phyloP scores from a whole-genome alignment of 1,140 invertebrate genomes.

The Hyles vespertilio region DNA sequence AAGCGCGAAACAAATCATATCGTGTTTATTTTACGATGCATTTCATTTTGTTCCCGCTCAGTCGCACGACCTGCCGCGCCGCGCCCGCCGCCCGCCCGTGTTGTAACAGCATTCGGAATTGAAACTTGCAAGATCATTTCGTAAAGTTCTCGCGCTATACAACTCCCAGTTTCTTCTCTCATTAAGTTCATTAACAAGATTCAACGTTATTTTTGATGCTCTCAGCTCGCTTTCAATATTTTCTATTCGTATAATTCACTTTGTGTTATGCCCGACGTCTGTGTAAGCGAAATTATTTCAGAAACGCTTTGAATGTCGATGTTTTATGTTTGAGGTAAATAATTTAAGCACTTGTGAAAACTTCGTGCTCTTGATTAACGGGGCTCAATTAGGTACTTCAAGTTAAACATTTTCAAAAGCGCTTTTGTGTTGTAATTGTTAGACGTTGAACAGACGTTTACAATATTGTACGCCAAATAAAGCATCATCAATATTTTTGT shows the following conservation, averaged over 20 bases:
- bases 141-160: conserved; percentile 46
- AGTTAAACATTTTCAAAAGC: conserved; percentile 59
- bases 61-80: conserved; percentile 26
- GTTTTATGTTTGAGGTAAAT: conserved; percentile 70
- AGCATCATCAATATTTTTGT: conserved; percentile 19
- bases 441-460: conserved; percentile 6
- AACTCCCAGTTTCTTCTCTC: conserved; percentile 57
- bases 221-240: conserved; percentile 62
- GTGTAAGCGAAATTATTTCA: conserved; percentile 57
- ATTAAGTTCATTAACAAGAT: conserved; percentile 71
- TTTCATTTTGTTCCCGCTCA: conserved; percentile 44
- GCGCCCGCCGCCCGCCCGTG: conserved; percentile 27
- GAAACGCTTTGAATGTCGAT: conserved; percentile 66
- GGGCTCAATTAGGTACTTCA: conserved; percentile 65
- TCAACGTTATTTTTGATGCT: conserved; percentile 67
- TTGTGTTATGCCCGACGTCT: conserved; percentile 52
- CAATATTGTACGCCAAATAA: conserved; percentile 5
- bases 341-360: conserved; percentile 72
- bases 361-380: conserved; percentile 68
- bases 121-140: conserved; percentile 59
- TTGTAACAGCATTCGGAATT: conserved; percentile 56
- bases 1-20: conserved; percentile 14
- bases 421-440: conserved; percentile 53
- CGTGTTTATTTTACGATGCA: conserved; percentile 52
- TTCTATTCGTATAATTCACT: conserved; percentile 61